Base-by-base conservation (phyloP, 2,888 invertebrate species). In the Hemaris fuciformis region DNA sequence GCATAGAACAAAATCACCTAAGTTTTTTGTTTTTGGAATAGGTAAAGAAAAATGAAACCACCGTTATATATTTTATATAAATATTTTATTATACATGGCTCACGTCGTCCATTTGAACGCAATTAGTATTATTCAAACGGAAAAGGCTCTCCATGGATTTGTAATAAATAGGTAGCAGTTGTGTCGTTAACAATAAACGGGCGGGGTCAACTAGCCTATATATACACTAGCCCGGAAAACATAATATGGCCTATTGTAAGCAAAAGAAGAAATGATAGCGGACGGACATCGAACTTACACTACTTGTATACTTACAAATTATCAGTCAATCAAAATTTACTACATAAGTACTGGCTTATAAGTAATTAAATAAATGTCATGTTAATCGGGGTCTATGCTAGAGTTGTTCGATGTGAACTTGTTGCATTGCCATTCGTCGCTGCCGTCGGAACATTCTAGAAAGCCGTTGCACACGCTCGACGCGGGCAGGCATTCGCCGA, bases 401-500 rank as follows among this genome's bases (percentile, higher is more conserved):
- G 88, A 80, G 68, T 72, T 79, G 66, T 82, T 85, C 41, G 73
- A 75, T 62, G 81, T 69, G 25, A 71, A 69, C 64, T 73, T 79
- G 62, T 62, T 76, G 83, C 96, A 96, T 67, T 94, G 92, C 84
- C 93, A 93, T 80, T 96, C 96, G 84, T 96, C 95, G 80, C 95
- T 95, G 42, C 95, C 95, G 79, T 96, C 96, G 41, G 95, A 95
- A 76, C 97, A 97, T 80, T 96, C 96, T 65, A 96, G 93, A 75
- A 95, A 95, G 8, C 96, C 96, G 79, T 97, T 96, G 82, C 97
- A 97, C 1, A 96, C 89, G 72, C 95, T 94, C 1, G 95, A 94
- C 57, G 94, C 93, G 0, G 95, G 95, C 41, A 96, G 85, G 74
- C 96, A 96, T 79, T 96, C 95, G 4, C 96, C 96, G 0, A 96